A percentile compares a stretch with the other conserved stretches of the same genome.
Conservation (phyloP, 2,797 vertebrate genomes). For the Sebastes hopkinsi region DNA sequence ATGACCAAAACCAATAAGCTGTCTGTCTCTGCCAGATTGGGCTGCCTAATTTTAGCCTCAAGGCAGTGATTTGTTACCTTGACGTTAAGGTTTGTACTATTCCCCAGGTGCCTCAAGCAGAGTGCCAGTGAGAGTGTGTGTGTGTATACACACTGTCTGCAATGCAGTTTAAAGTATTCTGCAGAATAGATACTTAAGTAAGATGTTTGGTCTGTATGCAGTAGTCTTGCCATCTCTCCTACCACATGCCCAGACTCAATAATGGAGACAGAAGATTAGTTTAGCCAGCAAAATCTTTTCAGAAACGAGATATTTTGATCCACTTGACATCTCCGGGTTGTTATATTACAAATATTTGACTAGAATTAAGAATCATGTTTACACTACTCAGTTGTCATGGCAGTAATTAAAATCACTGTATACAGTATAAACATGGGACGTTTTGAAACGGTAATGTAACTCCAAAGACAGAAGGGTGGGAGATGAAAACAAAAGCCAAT, state of each 20-base stretch:
- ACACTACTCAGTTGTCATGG: neutral
- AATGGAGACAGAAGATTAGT: neutral
- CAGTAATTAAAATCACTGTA: conserved; percentile 32
- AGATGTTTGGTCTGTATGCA: neutral
- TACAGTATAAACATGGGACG: conserved; percentile 38
- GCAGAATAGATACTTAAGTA: conserved; percentile 12
- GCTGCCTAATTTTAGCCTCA: conserved; percentile 53
- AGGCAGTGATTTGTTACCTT: conserved; percentile 73
- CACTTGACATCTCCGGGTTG: neutral
- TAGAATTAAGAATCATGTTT: neutral
- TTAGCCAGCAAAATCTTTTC: neutral
- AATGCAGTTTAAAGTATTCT: conserved; percentile 58
- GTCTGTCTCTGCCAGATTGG: conserved; percentile 53
- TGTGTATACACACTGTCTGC: conserved; percentile 35
- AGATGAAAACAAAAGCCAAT: conserved; percentile 45
- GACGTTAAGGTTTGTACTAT: conserved; percentile 59
- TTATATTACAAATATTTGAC: neutral
- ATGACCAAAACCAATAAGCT: conserved; percentile 37
- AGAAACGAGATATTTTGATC: neutral
- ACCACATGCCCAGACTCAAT: neutral
- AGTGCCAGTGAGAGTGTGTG: conserved; percentile 20
- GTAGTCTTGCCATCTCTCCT: neutral
- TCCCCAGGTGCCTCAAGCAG: conserved; percentile 49
- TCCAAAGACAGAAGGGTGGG: neutral
- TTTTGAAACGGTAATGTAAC: conserved; percentile 31